A percentile compares a stretch with the other conserved stretches of the same genome.
Evolutionary conservation across 2,113 vertebrate genomes (phyloP).

Genomic region (Miniopterus natalensis): DNA sequence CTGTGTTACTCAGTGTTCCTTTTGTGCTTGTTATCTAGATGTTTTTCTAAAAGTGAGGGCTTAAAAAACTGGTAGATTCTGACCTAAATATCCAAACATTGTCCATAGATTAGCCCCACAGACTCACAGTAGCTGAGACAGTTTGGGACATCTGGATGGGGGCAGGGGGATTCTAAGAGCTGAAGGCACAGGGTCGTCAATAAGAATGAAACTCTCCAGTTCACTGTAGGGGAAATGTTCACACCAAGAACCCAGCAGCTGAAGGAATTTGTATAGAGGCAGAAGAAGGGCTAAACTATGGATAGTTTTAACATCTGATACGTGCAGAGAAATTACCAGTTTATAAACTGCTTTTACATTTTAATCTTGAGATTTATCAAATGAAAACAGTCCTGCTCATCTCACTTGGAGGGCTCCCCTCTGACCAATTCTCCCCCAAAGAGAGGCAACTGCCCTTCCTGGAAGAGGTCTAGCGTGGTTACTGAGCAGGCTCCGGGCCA

Average conservation of each 20-base stretch:
- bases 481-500: background rate
- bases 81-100: background rate
- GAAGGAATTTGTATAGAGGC: background rate
- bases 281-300: background rate
- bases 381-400: background rate
- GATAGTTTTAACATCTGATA: background rate
- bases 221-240: background rate
- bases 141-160: background rate
- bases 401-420: background rate
- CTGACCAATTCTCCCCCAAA: background rate
- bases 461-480: background rate
- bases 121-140: background rate
- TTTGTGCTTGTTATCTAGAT: background rate
- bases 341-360: background rate
- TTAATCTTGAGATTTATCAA: background rate
- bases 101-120: background rate
- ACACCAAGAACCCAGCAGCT: background rate
- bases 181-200: background rate
- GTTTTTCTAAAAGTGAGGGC: constrained; percentile 9
- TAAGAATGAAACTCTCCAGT: background rate
- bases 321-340: background rate
- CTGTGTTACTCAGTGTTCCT: background rate
- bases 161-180: background rate
- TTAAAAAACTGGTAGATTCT: background rate
- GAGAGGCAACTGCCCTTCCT: background rate